Evolutionary conservation across 2,888 invertebrate genomes (phyloP), one percentile per base, ranked within the genome.

Genomic region (Xanthostigma xanthostigma): DNA sequence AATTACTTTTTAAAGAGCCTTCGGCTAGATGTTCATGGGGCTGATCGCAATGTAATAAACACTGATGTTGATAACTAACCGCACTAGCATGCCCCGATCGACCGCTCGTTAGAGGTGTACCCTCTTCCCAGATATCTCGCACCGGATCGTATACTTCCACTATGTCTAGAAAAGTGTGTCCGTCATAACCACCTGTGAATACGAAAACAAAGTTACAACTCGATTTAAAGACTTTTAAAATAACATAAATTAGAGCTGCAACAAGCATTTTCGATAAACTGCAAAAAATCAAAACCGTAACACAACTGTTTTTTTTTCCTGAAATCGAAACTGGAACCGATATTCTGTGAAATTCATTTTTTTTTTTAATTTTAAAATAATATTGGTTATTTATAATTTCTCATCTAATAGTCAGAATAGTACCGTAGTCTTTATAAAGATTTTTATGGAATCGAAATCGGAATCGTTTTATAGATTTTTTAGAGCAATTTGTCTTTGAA

Each of bases 71-170:
- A 67, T 85, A 86, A 60, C 89, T 90, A 11, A 92, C 89, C 3
- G 92, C 91, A 42, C 90, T 86, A 0, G 92, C 91, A 67, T 93
- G 93, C 0, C 94, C 93, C 9, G 92, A 93, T 45, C 93, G 78
- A 9, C 87, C 89, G 6, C 89, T 86, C 14, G 84, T 81, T 61
- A 94, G 77, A 6, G 84, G 76, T 8, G 82, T 75, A 38, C 89
- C 87, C 53, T 77, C 73, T 52, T 74, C 72, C 94, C 94, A 94
- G 13, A 69, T 63, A 66, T 92, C 78, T 41, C 71, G 73, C 2
- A 71, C 69, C 5, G 90, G 88, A 64, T 92, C 86, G 66, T 89
- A 94, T 49, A 90, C 84, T 68, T 94, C 93, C 14, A 93, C 91
- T 45, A 84, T 84, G 52, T 81, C 78, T 40, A 93, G 70, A 69